phyloP scores from a whole-genome alignment of 2,797 vertebrate species.

The Melopsittacus undulatus region DNA sequence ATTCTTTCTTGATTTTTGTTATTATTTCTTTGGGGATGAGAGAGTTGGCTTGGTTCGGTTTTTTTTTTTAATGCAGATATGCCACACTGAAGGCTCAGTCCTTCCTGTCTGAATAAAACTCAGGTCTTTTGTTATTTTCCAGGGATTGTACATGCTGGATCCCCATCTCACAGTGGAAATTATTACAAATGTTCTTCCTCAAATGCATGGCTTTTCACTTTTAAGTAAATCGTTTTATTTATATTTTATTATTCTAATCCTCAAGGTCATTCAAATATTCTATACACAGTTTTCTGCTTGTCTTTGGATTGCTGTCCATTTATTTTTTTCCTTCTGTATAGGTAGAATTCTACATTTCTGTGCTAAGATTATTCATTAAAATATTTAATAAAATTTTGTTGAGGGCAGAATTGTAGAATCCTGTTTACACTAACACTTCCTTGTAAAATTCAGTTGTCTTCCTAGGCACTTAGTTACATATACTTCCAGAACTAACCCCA shows the following conservation, averaged over 20 bases:
- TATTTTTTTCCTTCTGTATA: not conserved
- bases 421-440: not conserved
- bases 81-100: not conserved
- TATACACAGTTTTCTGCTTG: not conserved
- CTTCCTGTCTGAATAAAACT: not conserved
- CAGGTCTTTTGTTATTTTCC: not conserved
- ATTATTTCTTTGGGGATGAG: not conserved
- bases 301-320: not conserved
- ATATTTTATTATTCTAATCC: not conserved
- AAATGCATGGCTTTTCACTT: not conserved
- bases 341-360: not conserved
- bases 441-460: not conserved
- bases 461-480: not conserved
- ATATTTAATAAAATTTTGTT: not conserved
- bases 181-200: not conserved
- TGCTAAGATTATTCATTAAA: not conserved
- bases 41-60: not conserved
- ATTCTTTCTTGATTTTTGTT: not conserved
- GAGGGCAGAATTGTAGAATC: not conserved
- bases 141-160: not conserved
- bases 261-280: not conserved
- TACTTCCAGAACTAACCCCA: not conserved
- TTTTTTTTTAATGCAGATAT: not conserved
- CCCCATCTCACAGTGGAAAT: not conserved
- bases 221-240: not conserved